Evolutionary conservation across 2,113 vertebrate genomes (phyloP).

Genomic region (Zosterops borbonicus): DNA sequence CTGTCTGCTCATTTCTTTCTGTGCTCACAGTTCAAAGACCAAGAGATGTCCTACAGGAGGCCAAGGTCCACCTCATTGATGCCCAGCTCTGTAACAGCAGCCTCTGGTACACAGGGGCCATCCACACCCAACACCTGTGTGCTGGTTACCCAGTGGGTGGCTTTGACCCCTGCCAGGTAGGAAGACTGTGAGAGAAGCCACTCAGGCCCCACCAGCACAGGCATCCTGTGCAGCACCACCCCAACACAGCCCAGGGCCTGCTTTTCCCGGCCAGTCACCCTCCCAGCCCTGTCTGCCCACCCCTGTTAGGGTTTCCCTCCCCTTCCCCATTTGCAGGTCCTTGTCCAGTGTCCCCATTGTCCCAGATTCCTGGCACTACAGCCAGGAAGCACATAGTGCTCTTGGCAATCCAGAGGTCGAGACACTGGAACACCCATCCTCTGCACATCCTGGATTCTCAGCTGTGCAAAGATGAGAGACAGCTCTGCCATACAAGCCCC

Average conservation of each 20-base stretch:
- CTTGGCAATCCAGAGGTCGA: neutral
- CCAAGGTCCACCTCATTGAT: neutral
- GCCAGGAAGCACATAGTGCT: neutral
- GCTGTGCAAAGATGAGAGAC: neutral
- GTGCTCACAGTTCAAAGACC: neutral
- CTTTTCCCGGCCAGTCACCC: neutral
- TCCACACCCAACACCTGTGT: neutral
- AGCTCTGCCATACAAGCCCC: neutral
- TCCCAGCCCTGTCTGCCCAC: neutral
- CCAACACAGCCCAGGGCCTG: no score
- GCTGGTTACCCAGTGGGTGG: neutral
- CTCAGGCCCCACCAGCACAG: fast-evolving
- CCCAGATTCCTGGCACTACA: neutral
- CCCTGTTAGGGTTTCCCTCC: neutral
- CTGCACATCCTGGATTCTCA: neutral
- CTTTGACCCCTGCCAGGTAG: neutral
- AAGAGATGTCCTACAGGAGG: neutral
- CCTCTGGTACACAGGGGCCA: neutral
- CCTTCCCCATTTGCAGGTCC: neutral
- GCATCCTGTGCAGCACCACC: neutral
- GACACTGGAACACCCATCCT: neutral
- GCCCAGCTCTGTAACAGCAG: neutral
- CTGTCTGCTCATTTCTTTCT: neutral
- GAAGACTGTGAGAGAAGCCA: neutral
- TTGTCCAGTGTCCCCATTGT: neutral